Evolutionary conservation across 2,888 invertebrate species (phyloP), one percentile per base, ranked within the genome.

Genomic region (Cinara cedri): DNA sequence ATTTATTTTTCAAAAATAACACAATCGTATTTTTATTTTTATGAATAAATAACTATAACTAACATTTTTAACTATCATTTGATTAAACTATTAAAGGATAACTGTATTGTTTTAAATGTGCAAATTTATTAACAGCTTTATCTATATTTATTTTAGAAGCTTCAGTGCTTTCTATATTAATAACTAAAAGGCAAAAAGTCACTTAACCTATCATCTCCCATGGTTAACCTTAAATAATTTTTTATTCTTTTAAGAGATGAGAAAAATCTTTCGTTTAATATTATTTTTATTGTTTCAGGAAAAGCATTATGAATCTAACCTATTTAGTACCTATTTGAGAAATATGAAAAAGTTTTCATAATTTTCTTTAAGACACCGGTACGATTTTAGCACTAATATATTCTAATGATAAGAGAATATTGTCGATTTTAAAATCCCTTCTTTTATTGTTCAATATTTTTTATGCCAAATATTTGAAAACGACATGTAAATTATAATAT

Each of bases 211-310:
- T 46, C 46, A 65, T 65, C 21, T 19, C 14, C 65, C 46, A 65
- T 65, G 14, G 46, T 65, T 46, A 44, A 63, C 8, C 44, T 63
- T 63, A 63, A 63, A 63, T 44, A 63, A 44, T 6, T 63, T 42
- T 63, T 63, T 2, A 63, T 13, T 16, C 11, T 26, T 63, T 63
- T 63, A 11, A 63, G 9, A 63, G 62, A 62, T 13, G 62, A 62
- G 10, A 62, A 62, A 62, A 63, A 63, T 63, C 63, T 42, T 63
- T 44, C 19, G 13, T 63, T 63, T 42, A 42, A 63, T 42, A 63
- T 63, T 63, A 63, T 63, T 42, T 63, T 63, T 44, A 63, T 42
- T 19, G 63, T 63, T 63, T 63, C 63, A 44, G 63, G n/a, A n/a
- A n/a, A n/a, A n/a, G n/a, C n/a, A n/a, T n/a, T n/a, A n/a, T n/a